Evolutionary conservation across 2,113 vertebrate species (phyloP).

Genomic region (Sinosuthora webbiana): DNA sequence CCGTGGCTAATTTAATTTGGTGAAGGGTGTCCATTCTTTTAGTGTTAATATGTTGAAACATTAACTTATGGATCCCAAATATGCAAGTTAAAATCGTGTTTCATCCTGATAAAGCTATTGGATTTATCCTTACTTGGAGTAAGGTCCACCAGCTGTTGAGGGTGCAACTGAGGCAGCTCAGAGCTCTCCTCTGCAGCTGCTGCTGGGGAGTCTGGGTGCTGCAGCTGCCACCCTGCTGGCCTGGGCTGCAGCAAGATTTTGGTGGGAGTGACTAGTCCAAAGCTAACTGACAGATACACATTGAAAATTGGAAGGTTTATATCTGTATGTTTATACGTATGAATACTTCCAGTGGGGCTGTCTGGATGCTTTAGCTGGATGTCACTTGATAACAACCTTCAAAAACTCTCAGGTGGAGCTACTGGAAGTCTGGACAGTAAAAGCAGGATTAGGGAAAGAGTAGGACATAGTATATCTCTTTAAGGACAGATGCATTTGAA

Average conservation of each 20-base stretch:
- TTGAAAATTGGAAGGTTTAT: background rate
- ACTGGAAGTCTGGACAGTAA: background rate
- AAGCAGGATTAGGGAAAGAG: background rate
- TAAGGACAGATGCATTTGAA: background rate
- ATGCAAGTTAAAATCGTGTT: background rate
- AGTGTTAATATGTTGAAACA: background rate
- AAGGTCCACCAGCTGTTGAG: accelerated
- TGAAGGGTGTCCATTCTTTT: background rate
- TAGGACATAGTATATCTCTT: background rate
- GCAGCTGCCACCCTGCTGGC: background rate
- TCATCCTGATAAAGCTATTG: background rate
- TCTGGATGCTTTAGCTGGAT: background rate
- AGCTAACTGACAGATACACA: background rate
- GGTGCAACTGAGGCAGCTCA: background rate
- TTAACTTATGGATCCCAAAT: background rate
- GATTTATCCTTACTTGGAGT: background rate
- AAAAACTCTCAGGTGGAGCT: background rate
- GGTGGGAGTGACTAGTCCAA: background rate
- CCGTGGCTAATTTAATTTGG: background rate
- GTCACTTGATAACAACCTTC: background rate
- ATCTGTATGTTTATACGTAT: background rate
- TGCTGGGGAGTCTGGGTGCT: background rate
- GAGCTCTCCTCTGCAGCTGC: background rate
- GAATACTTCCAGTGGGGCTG: background rate
- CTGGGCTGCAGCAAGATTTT: background rate